phyloP scores from a whole-genome alignment of 2,797 vertebrate species.

The Delichon dasypus region DNA sequence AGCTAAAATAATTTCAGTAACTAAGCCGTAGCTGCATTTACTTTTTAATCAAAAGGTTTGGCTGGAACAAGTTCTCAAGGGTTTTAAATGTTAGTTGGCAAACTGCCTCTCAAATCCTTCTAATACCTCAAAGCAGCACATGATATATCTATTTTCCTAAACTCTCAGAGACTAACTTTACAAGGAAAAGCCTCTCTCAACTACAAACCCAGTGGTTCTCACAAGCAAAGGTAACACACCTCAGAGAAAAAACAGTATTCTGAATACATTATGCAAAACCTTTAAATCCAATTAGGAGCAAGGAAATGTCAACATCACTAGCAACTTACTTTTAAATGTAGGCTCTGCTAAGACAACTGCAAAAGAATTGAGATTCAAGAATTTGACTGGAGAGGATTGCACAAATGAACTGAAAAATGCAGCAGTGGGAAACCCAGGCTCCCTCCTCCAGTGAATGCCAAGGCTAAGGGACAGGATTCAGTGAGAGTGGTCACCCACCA shows the following conservation, averaged over 20 bases:
- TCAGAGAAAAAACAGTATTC: background rate
- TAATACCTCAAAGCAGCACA: background rate
- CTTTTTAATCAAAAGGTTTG: constrained; percentile 14
- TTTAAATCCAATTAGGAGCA: constrained; percentile 14
- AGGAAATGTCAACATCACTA: background rate
- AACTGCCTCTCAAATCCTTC: constrained; percentile 20
- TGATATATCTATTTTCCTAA: constrained; percentile 9
- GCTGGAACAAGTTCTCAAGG: constrained; percentile 7
- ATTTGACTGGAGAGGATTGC: background rate
- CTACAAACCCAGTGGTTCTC: background rate
- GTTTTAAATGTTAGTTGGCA: constrained; percentile 40
- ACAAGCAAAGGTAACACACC: background rate
- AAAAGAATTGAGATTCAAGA: background rate
- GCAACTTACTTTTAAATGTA: background rate
- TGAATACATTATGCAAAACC: background rate
- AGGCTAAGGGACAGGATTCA: background rate
- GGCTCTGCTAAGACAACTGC: background rate
- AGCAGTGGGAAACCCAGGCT: background rate
- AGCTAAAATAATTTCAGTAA: background rate
- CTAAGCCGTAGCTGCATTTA: background rate
- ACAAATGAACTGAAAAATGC: background rate
- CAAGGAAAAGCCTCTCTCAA: background rate
- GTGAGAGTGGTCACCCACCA: background rate
- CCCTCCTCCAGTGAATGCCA: background rate
- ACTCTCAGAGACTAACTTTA: background rate